Evolutionary conservation across 2,113 vertebrate genomes (phyloP).

Genomic region (Heloderma charlesbogerti): DNA sequence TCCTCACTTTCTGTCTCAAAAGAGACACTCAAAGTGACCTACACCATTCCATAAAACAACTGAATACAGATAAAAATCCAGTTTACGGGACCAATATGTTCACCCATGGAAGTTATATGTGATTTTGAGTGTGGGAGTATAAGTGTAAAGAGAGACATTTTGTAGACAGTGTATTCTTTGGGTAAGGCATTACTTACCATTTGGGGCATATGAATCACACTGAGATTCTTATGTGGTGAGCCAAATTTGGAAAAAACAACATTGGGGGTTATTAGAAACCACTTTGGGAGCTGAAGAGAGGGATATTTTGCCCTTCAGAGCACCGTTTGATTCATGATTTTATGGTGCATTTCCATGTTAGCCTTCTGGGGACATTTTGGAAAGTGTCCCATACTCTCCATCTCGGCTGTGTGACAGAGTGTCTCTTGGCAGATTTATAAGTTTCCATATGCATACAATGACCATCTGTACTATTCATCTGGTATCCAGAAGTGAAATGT

Average conservation of each 20-base stretch:
- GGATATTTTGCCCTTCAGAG: neutral
- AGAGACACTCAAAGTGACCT: neutral
- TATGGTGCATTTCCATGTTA: no score
- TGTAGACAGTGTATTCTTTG: neutral
- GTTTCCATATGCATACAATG: neutral
- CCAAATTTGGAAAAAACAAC: neutral
- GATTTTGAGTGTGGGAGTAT: neutral
- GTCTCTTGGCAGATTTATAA: neutral
- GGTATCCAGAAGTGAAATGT: neutral
- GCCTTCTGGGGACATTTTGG: no score
- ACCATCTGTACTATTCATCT: neutral
- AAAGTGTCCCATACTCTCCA: no score
- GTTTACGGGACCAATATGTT: neutral
- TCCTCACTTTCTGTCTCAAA: neutral
- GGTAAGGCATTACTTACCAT: neutral
- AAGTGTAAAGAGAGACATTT: no score
- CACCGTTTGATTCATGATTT: no score
- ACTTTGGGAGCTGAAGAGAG: neutral
- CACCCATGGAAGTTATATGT: neutral
- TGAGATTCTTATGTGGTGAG: neutral
- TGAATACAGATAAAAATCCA: neutral
- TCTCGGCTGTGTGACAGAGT: no score
- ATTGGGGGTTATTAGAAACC: neutral
- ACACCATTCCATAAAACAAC: neutral
- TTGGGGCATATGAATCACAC: no score